phyloP scores from a whole-genome alignment of 2,888 invertebrate species.

The Campoletis raptor region DNA sequence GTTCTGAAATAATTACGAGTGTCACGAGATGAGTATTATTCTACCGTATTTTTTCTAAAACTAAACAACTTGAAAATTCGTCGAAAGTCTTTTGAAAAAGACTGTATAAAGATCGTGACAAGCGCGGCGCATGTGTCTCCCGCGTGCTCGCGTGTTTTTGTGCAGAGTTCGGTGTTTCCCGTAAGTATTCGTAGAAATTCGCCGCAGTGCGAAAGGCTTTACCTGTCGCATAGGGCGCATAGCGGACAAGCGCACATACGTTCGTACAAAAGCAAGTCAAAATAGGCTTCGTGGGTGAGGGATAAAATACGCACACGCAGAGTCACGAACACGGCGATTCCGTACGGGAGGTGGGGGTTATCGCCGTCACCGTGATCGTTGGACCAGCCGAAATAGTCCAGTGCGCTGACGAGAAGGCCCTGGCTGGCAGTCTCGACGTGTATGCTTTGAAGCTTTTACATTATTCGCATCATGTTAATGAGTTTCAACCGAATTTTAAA shows the following conservation, averaged over 20 bases:
- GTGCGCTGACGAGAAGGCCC: constrained; percentile 66
- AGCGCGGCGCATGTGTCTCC: constrained; percentile 8
- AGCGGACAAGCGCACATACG: background rate
- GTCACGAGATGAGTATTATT: no score
- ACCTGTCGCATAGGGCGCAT: background rate
- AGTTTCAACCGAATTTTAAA: constrained; percentile 90
- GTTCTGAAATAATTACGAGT: background rate
- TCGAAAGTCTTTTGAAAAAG: background rate
- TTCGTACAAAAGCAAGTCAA: background rate
- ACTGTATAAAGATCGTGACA: background rate
- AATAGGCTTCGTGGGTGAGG: background rate
- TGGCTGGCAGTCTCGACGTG: constrained; percentile 82
- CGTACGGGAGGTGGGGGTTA: background rate
- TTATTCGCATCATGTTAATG: constrained; percentile 88
- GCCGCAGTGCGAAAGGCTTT: background rate
- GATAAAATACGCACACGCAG: background rate
- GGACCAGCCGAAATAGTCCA: constrained; percentile 40
- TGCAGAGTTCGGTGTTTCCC: constrained; percentile 20
- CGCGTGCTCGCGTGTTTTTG: background rate
- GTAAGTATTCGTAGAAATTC: constrained; percentile 20
- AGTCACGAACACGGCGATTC: background rate
- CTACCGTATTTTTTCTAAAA: no score
- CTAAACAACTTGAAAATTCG: background rate
- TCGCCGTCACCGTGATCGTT: background rate
- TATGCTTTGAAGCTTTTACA: constrained; percentile 78